These are phyloP conservation scores for Empis stercorea DNA, from an alignment of 2,888 invertebrate genomes.

Conservation along the genomic window DNA sequence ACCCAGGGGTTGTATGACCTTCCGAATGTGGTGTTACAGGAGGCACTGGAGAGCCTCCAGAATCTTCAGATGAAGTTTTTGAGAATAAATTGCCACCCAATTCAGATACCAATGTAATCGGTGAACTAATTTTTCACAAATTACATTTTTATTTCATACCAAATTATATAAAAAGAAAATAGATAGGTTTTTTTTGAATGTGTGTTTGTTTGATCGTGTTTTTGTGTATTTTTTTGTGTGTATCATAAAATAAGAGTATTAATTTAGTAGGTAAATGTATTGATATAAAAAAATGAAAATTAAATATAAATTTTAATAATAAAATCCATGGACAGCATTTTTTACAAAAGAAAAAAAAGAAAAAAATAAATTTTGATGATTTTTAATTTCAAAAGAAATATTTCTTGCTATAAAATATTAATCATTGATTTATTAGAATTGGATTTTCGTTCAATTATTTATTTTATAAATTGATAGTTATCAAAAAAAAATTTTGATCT, in stretches of 20 bases:
- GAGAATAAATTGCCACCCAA: conserved; percentile 90
- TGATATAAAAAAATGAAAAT: background rate
- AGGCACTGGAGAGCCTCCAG: conserved; percentile 53
- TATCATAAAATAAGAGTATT: too few relatives aligned
- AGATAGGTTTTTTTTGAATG: background rate
- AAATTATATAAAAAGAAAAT: background rate
- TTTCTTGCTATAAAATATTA: too few relatives aligned
- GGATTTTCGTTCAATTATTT: background rate
- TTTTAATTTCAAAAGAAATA: too few relatives aligned
- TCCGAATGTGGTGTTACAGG: conserved; percentile 47
- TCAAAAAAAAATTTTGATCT: conserved; percentile 15
- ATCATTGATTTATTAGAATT: too few relatives aligned
- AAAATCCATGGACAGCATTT: too few relatives aligned
- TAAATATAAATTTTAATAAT: background rate
- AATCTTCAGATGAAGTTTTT: conserved; percentile 85
- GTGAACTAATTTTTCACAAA: conserved; percentile 48
- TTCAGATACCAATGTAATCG: conserved; percentile 87
- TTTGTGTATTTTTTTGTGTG: background rate
- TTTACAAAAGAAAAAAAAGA: too few relatives aligned
- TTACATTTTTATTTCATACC: conserved; percentile 3
- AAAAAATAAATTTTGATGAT: too few relatives aligned
- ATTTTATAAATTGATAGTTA: background rate
- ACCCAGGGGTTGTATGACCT: conserved; percentile 41
- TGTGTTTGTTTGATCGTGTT: background rate
- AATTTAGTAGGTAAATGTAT: too few relatives aligned